Conservation (phyloP, 2,797 vertebrate species). For the Erpetoichthys calabaricus region DNA sequence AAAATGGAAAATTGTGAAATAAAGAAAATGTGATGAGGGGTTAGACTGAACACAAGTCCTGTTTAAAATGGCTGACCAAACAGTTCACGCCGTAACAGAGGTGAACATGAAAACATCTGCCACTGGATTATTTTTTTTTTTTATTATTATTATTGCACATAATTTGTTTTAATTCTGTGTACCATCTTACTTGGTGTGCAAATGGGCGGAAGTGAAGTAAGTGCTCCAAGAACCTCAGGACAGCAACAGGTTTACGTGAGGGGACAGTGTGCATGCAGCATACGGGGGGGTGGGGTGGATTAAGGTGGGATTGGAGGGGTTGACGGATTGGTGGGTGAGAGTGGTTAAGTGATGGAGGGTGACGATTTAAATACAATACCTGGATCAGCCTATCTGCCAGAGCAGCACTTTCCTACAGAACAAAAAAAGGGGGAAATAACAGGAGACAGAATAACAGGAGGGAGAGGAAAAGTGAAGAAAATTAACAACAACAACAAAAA, state of each 20-base stretch:
- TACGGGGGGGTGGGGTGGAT: background rate
- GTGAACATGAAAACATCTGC: no score
- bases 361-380: conserved; percentile 60
- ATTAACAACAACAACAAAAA: conserved; percentile 1
- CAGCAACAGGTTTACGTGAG: conserved; percentile 1
- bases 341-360: conserved; percentile 14
- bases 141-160: no score
- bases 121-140: no score
- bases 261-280: background rate
- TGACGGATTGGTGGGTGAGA: conserved; percentile 14
- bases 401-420: conserved; percentile 85
- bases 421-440: conserved; percentile 20
- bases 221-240: no score
- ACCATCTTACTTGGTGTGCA: no score
- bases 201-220: no score
- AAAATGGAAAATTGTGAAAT: no score
- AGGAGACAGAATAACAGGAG: conserved; percentile 33
- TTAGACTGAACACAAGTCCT: no score
- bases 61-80: no score
- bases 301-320: background rate
- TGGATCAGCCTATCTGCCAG: conserved; percentile 95
- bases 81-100: no score
- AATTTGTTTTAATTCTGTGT: no score
- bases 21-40: no score
- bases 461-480: conserved; percentile 10